A percentile compares a stretch with the other conserved stretches of the same genome.
Evolutionary conservation across 2,797 vertebrate species (phyloP).

Genomic region (Chrosomus eos): DNA sequence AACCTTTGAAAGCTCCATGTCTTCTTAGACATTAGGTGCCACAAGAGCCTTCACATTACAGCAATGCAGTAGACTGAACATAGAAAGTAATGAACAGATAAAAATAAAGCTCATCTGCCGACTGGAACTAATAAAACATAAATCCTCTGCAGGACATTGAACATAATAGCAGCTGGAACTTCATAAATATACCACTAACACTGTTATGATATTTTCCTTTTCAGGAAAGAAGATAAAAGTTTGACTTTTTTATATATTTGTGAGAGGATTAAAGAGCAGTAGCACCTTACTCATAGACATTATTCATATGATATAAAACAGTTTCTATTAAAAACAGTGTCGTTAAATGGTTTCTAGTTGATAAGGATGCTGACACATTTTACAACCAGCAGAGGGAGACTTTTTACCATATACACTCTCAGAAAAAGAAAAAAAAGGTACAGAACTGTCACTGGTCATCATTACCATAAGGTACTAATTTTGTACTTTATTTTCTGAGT

Average conservation of each 20-base stretch:
- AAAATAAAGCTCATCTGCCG: conserved; percentile 20
- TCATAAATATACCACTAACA: neutral
- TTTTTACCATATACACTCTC: neutral
- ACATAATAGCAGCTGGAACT: conserved; percentile 3
- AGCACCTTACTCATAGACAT: neutral
- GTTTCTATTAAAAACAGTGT: neutral
- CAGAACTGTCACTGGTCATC: too few species aligned
- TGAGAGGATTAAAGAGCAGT: neutral
- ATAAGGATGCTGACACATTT: neutral
- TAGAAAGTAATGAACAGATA: conserved; percentile 26
- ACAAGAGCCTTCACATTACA: neutral
- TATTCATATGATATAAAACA: neutral
- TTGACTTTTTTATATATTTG: neutral
- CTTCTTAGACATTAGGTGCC: conserved; percentile 8
- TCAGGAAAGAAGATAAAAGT: neutral
- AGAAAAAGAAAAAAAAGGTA: too few species aligned
- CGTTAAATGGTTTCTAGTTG: neutral
- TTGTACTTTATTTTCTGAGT: too few species aligned
- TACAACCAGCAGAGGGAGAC: conserved; percentile 39
- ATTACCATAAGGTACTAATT: too few species aligned
- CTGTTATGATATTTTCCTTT: neutral
- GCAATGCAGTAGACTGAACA: conserved; percentile 19
- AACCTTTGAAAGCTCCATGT: conserved; percentile 5
- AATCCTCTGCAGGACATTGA: conserved; percentile 5
- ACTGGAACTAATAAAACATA: conserved; percentile 10